These are phyloP conservation scores for Tenrec ecaudatus DNA, from an alignment of 2,113 vertebrate species.

Conservation along the genomic window DNA sequence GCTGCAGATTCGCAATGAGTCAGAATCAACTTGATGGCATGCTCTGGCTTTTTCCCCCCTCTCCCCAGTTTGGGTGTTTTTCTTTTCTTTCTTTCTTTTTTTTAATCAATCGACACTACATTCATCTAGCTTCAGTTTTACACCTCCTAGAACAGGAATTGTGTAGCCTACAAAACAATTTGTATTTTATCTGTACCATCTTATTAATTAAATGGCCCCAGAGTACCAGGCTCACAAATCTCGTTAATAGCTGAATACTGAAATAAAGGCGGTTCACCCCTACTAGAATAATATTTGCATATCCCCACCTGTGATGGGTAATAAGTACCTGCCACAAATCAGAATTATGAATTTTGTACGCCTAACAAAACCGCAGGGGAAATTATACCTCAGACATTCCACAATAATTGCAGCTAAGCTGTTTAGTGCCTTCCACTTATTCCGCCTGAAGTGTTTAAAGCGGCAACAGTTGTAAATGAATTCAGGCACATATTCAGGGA, in stretches of 20 bases:
- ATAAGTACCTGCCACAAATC: conserved; percentile 94
- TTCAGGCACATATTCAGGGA: conserved; percentile 88
- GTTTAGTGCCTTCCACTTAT: conserved; percentile 93
- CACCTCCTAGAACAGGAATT: conserved; percentile 85
- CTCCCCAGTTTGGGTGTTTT: neutral
- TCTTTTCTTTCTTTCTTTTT: no score
- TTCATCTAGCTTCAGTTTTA: conserved; percentile 85
- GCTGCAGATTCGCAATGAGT: neutral
- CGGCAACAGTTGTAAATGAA: conserved; percentile 92
- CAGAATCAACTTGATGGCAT: neutral
- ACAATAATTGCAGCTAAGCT: conserved; percentile 94
- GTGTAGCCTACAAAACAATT: conserved; percentile 89
- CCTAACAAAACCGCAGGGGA: conserved; percentile 92
- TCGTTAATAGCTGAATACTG: conserved; percentile 91
- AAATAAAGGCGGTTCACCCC: conserved; percentile 91
- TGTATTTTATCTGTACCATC: conserved; percentile 92
- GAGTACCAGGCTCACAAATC: conserved; percentile 92
- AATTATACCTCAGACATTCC: conserved; percentile 94
- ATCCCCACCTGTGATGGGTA: conserved; percentile 94
- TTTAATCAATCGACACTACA: conserved; percentile 78
- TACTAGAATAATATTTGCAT: conserved; percentile 93
- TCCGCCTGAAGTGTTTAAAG: conserved; percentile 92
- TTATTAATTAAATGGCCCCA: conserved; percentile 93
- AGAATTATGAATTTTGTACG: conserved; percentile 93
- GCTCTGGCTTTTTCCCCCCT: neutral